Evolutionary conservation across 2,113 vertebrate genomes (phyloP), one percentile per base, ranked within the genome.

Genomic region (Furnarius figulus): DNA sequence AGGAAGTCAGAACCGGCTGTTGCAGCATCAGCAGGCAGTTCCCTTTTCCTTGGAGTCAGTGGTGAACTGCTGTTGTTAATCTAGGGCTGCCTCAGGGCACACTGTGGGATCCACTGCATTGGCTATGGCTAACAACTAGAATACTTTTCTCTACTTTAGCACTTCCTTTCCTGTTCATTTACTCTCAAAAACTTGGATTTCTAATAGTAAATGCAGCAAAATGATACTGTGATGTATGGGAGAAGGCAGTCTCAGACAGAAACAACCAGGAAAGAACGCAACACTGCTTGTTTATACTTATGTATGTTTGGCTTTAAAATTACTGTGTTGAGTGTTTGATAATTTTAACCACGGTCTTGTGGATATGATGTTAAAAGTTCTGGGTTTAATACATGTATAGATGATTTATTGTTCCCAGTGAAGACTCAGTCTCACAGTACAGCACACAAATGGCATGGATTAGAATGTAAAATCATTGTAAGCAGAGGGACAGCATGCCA

Each of bases 21-120:
- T 14, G 24, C 35, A 52, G 11, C 13, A 61, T 33, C 35, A 78
- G 35, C 33, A 68, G 17, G 22, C 79, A 42, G 5, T 56, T 83
- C 3, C 5, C 19, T 46, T 40, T 46, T 35, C 50, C 42, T 65
- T 21, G 23, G 40, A n/a, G 25, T 42, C 28, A 40, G 2, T 14
- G 80, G 22, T 35, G 46, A 79, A 15, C 28, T 8, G 7, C 67
- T 37, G 3, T 5, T 82, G 47, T 65, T 71, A 3, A 74, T 75
- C 61, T 77, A 27, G 59, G 62, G 37, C 62, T 82, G 25, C 33
- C 42, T 74, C 33, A 21, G 46, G 37, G 30, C 55, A 24, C 6
- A 8, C 22, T 3, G 11, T 1, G 2, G 56, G 42, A 31, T 50
- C 33, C 7, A 17, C 1, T 9, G 13, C 3, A 1, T 27, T 70